A percentile compares a stretch with the other conserved stretches of the same genome.
These are phyloP conservation scores for Aethes cnicana DNA, from an alignment of 2,888 invertebrate genomes.

Conservation along the genomic window DNA sequence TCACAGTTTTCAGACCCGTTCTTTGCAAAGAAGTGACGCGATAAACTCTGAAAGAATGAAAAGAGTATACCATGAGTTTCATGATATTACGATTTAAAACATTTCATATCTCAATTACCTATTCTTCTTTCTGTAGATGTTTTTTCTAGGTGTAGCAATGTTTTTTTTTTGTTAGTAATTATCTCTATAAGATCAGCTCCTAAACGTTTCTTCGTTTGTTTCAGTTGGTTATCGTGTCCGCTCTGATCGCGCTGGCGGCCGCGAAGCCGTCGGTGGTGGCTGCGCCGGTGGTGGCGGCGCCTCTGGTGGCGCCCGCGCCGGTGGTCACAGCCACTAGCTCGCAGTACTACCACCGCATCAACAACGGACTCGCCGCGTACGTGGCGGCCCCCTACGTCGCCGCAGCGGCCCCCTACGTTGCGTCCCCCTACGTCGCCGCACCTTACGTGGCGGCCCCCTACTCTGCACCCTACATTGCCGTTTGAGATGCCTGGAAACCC, in stretches of 20 bases:
- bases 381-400: conserved; percentile 54
- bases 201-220: conserved; percentile 32
- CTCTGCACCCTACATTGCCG: conserved; percentile 52
- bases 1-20: no score
- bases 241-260: conserved; percentile 60
- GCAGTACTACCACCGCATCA: conserved; percentile 85
- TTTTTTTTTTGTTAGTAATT: background rate
- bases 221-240: conserved; percentile 63
- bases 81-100: no score
- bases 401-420: conserved; percentile 36
- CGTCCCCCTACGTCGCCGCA: conserved; percentile 46
- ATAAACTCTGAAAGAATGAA: no score
- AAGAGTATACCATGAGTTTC: no score
- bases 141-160: background rate
- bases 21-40: no score
- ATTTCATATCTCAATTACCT: no score
- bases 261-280: conserved; percentile 64
- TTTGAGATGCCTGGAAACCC: conserved; percentile 42
- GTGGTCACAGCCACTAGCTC: conserved; percentile 86
- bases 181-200: background rate
- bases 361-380: conserved; percentile 78
- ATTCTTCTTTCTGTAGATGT: no score
- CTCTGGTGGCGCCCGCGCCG: conserved; percentile 66
- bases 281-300: conserved; percentile 46
- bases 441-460: conserved; percentile 41